Percentiles rank a stretch among this genome's conserved stretches.
Evolutionary conservation across 2,113 vertebrate species (phyloP).

Genomic region (Nothocercus nigrocapillus): DNA sequence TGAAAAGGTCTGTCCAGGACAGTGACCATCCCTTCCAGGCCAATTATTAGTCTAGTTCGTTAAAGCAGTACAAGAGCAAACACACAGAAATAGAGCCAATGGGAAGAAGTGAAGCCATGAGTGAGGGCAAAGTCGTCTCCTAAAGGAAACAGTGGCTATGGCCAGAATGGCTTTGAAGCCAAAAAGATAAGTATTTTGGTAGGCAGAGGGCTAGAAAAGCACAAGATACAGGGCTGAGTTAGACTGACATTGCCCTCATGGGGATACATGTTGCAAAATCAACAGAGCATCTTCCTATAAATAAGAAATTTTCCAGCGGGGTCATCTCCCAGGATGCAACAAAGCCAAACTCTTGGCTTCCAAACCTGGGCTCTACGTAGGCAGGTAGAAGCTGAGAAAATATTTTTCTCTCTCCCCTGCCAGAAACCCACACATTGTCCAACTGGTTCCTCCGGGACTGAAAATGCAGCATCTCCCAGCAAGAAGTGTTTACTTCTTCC

Average conservation of each 20-base stretch:
- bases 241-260: accelerated
- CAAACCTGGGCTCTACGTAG: neutral
- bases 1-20: neutral
- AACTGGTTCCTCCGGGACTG: neutral
- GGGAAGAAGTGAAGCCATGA: neutral
- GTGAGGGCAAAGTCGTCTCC: neutral
- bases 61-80: neutral
- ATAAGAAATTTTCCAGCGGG: neutral
- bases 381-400: neutral
- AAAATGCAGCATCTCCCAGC: neutral
- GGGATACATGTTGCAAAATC: neutral
- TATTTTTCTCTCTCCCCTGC: neutral
- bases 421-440: neutral
- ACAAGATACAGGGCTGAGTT: neutral
- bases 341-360: neutral
- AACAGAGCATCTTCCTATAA: neutral
- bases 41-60: neutral
- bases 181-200: neutral
- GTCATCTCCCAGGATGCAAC: neutral
- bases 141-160: neutral
- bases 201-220: neutral
- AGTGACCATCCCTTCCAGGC: neutral
- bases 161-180: neutral
- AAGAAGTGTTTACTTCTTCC: neutral
- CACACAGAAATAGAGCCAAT: neutral